Conservation (phyloP, 2,888 invertebrate species). For the Iphiclides podalirius region DNA sequence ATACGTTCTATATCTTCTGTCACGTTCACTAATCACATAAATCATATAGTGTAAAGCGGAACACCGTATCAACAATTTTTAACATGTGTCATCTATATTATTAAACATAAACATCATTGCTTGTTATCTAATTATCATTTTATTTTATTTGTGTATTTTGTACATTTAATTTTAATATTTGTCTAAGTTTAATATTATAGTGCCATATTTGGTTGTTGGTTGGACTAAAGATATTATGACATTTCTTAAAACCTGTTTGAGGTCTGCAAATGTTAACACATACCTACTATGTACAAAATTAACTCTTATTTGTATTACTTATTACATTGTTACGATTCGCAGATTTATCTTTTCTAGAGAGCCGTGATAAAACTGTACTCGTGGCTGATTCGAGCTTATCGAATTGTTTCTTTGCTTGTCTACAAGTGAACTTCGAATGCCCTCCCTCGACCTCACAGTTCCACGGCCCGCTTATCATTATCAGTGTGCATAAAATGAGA, state of each 20-base stretch:
- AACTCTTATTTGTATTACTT: constrained; percentile 5
- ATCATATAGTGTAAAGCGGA: too few relatives aligned
- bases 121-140: too few relatives aligned
- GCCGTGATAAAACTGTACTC: constrained; percentile 56
- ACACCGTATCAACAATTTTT: too few relatives aligned
- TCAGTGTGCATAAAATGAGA: constrained; percentile 71
- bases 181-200: too few relatives aligned
- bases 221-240: too few relatives aligned
- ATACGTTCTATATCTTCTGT: too few relatives aligned
- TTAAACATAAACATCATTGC: too few relatives aligned
- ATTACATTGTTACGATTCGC: constrained; percentile 16
- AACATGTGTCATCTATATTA: too few relatives aligned
- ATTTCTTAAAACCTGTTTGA: background rate
- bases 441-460: constrained; percentile 74
- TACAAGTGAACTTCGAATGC: constrained; percentile 70
- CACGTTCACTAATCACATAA: too few relatives aligned
- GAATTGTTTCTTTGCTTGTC: constrained; percentile 69
- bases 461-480: constrained; percentile 69
- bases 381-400: constrained; percentile 75
- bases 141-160: too few relatives aligned
- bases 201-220: too few relatives aligned
- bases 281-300: background rate
- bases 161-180: too few relatives aligned
- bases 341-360: constrained; percentile 19
- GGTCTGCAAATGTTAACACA: background rate